Evolutionary conservation across 2,797 vertebrate species (phyloP).

Genomic region (Pipistrellus pipistrellus): DNA sequence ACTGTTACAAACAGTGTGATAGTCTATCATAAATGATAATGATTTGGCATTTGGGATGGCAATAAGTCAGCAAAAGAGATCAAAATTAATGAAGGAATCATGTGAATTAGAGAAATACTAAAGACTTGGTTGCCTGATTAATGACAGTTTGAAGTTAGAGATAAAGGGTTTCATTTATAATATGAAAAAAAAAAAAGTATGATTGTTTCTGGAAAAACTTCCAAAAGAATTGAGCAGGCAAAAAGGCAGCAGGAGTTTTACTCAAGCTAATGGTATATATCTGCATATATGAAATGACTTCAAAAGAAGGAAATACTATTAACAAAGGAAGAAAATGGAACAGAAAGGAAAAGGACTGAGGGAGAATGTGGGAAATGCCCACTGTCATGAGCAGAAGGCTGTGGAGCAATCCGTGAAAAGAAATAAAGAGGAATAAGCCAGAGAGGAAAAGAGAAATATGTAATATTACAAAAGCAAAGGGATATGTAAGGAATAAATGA

Average conservation of each 20-base stretch:
- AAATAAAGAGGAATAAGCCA: neutral
- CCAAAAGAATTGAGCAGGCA: neutral
- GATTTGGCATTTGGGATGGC: neutral
- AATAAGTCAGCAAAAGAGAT: neutral
- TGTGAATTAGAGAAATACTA: neutral
- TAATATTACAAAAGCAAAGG: neutral
- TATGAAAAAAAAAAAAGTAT: neutral
- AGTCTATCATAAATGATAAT: neutral
- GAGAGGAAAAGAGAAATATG: neutral
- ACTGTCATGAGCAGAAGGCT: rapidly evolving
- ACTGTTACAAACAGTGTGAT: neutral
- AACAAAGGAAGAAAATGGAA: neutral
- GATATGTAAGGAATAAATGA: neutral
- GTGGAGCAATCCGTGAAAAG: neutral
- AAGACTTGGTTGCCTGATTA: neutral
- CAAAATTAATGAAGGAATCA: neutral
- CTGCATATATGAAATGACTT: neutral
- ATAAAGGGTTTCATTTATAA: neutral
- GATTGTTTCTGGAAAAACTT: constrained; percentile 17
- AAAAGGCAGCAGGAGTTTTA: neutral
- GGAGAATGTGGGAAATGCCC: neutral
- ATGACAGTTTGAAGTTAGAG: neutral
- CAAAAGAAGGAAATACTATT: neutral
- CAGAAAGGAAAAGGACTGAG: neutral
- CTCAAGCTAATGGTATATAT: neutral